A percentile compares a stretch with the other conserved stretches of the same genome.
phyloP scores from a whole-genome alignment of 1,140 invertebrate species.

The Scaptomyza montana region DNA sequence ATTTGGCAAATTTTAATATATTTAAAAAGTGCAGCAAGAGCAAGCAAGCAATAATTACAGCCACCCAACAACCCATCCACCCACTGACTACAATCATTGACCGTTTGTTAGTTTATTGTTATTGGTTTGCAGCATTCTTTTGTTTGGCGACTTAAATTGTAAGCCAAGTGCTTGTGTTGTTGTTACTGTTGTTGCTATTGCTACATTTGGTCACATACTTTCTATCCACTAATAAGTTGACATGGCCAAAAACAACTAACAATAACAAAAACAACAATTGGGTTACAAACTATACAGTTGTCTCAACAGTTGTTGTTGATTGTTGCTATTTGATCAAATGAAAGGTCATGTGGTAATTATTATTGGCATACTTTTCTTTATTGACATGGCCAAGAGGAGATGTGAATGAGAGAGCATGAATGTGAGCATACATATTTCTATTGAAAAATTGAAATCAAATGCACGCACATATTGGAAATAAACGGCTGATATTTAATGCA shows the following conservation, averaged over 20 bases:
- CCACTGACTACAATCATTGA: background rate
- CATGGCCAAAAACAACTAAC: background rate
- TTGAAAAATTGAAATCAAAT: too few relatives aligned
- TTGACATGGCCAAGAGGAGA: too few relatives aligned
- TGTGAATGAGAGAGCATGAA: too few relatives aligned
- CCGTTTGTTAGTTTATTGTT: slow-evolving; percentile 24
- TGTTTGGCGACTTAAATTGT: background rate
- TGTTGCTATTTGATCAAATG: background rate
- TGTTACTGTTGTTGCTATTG: background rate
- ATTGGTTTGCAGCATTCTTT: background rate
- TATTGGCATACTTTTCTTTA: background rate
- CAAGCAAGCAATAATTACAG: too few relatives aligned
- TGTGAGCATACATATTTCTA: too few relatives aligned
- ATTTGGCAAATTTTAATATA: slow-evolving; percentile 1
- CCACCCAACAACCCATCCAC: background rate
- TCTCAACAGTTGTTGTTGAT: background rate
- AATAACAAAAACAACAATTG: slow-evolving; percentile 16
- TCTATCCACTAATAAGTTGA: slow-evolving; percentile 54
- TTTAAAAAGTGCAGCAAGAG: background rate
- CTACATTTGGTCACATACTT: slow-evolving; percentile 58
- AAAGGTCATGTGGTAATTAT: slow-evolving; percentile 7
- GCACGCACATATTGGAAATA: too few relatives aligned
- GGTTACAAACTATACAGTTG: slow-evolving; percentile 31
- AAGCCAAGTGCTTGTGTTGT: slow-evolving; percentile 7
- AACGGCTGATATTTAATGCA: too few relatives aligned